Evolutionary conservation across 2,797 vertebrate species (phyloP), one percentile per base, ranked within the genome.

Genomic region (Pachyuromys duprasi): DNA sequence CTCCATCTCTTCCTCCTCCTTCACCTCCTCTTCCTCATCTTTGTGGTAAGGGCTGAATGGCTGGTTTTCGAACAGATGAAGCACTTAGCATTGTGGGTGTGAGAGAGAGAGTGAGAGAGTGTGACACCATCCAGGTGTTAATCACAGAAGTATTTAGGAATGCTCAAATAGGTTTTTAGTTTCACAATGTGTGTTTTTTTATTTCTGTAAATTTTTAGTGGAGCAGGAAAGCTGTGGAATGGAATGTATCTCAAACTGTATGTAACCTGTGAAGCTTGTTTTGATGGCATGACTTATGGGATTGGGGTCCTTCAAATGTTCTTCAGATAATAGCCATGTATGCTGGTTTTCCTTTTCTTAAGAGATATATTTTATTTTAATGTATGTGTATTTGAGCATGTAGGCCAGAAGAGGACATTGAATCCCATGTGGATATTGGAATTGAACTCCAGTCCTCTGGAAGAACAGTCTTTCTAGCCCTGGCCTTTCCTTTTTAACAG

Each of bases 241-340:
- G 20, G 81, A 11, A 17, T 14, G 24, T 86, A 95, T 89, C 26
- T 6, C 26, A 89, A 86, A 60, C 18, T 18, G n/a, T 31, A 70
- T n/a, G 72, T 70, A 24, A n/a, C n/a, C 74, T 62, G 5, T 79
- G 87, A 88, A 45, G 12, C n/a, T 69, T 74, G 62, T 86, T 87
- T 95, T 72, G 26, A 67, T 95, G 55, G 7, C 15, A 28, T 80
- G 63, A 17, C 26, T 55, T n/a, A 8, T 11, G 31, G 39, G 65
- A 31, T 81, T 89, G 86, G 90, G 13, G 20, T 90, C 42, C 3
- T 95, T 72, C 36, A 76, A 60, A 55, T 90, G 93, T 96, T 80
- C 82, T 45, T 82, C 62, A 53, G 76, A 74, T 86, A 91, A 65
- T 86, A 75, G 70, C 89, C 33, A 13, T 60, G 60, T 69, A 62